Evolutionary conservation across 2,113 vertebrate genomes (phyloP).

Genomic region (Arvicanthis niloticus): DNA sequence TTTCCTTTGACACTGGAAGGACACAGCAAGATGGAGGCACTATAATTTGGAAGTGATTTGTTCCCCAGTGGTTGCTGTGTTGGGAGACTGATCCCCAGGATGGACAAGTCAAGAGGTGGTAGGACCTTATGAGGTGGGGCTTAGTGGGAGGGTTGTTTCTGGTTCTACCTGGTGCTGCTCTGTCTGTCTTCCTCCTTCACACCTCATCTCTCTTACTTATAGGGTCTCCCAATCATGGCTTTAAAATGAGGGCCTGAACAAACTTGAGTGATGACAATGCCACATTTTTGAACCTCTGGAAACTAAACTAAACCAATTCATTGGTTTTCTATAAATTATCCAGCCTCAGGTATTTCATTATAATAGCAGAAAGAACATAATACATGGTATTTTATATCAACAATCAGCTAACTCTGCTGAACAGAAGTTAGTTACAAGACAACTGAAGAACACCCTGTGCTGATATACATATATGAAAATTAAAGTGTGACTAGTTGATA

Average conservation of each 20-base stretch:
- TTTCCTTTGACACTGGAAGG: background rate
- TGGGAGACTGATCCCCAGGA: background rate
- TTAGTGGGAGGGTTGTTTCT: background rate
- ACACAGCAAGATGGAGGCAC: background rate
- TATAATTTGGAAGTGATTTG: background rate
- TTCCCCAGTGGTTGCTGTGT: background rate
- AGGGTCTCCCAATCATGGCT: background rate
- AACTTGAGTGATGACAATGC: too few species aligned
- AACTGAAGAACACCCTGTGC: background rate
- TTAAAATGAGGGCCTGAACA: background rate
- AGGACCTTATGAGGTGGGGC: background rate
- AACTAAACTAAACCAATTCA: background rate
- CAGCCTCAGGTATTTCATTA: background rate
- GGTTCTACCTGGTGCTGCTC: background rate
- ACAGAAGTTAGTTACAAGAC: background rate
- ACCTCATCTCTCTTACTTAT: background rate
- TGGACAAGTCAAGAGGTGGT: background rate
- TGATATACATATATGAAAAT: too few species aligned
- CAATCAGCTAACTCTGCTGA: background rate
- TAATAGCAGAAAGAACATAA: background rate
- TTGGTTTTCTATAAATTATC: background rate
- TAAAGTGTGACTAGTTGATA: background rate
- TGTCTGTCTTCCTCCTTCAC: background rate
- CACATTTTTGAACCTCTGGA: background rate
- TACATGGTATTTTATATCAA: background rate